A percentile compares a stretch with the other conserved stretches of the same genome.
These are phyloP conservation scores for Isotomurus palustris DNA, from an alignment of 2,888 invertebrate species.

Conservation along the genomic window DNA sequence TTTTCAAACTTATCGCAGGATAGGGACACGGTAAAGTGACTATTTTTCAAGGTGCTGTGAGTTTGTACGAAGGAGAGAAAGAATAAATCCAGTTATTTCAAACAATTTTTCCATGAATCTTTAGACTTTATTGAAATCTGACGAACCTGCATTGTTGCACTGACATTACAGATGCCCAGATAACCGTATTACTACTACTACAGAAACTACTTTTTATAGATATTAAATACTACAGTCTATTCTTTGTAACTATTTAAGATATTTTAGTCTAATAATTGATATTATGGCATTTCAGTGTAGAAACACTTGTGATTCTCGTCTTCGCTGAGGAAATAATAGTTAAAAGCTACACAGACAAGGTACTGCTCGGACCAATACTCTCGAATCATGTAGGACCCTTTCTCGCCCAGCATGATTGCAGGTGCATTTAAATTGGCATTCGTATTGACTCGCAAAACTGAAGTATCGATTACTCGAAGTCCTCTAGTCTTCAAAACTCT, in stretches of 20 bases:
- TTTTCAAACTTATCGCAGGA: slow-evolving; percentile 82
- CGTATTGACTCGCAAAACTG: slow-evolving; percentile 28
- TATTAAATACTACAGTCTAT: too few species aligned
- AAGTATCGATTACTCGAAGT: slow-evolving; percentile 31
- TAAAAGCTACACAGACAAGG: slow-evolving; percentile 18
- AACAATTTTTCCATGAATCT: too few species aligned
- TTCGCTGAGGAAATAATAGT: slow-evolving; percentile 12
- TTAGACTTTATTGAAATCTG: too few species aligned
- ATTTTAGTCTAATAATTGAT: too few species aligned
- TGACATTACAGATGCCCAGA: neutral
- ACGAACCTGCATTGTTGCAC: too few species aligned
- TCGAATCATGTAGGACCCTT: slow-evolving; percentile 23
- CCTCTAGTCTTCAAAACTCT: slow-evolving; percentile 31
- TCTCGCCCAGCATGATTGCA: slow-evolving; percentile 33
- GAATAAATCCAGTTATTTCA: too few species aligned
- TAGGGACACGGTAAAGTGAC: slow-evolving; percentile 54
- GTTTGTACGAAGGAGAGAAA: too few species aligned
- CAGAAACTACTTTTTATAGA: too few species aligned
- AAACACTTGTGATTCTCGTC: slow-evolving; percentile 23
- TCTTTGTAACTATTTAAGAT: too few species aligned
- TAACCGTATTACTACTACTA: neutral
- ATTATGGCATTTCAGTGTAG: slow-evolving; percentile 18
- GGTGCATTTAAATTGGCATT: slow-evolving; percentile 39
- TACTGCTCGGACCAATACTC: slow-evolving; percentile 33
- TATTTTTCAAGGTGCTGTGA: too few species aligned